A percentile compares a stretch with the other conserved stretches of the same genome.
phyloP scores from a whole-genome alignment of 2,113 vertebrate species.

The Psephotus haematonotus region DNA sequence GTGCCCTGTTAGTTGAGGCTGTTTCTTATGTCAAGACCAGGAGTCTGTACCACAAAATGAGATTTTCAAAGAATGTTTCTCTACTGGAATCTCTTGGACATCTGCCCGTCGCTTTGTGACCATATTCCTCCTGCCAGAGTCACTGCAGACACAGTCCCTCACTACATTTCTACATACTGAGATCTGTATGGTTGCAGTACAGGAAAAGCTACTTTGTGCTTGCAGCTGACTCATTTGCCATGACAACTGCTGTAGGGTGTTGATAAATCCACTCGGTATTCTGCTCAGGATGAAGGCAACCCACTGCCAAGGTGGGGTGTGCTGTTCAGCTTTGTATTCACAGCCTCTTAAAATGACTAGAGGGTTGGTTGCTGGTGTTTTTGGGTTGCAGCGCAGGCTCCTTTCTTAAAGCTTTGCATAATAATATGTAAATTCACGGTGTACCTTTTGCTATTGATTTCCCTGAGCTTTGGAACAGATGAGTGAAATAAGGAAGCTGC shows the following conservation, averaged over 20 bases:
- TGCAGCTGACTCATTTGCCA: background rate
- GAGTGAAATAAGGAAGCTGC: background rate
- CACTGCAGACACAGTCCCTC: background rate
- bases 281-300: background rate
- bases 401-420: background rate
- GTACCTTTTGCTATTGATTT: background rate
- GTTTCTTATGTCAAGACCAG: background rate
- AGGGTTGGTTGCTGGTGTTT: fast-evolving
- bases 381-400: background rate
- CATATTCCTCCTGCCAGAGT: background rate
- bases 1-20: background rate
- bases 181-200: background rate
- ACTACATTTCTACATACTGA: background rate
- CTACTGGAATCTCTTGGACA: background rate
- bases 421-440: background rate
- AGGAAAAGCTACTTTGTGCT: background rate
- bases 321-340: background rate
- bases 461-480: background rate
- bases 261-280: background rate
- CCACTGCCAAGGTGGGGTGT: background rate
- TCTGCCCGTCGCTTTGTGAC: background rate
- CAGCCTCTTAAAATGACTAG: background rate
- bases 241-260: background rate
- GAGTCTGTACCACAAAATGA: background rate
- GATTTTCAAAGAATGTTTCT: background rate